Evolutionary conservation across 2,113 vertebrate species (phyloP).

Genomic region (Chloropsis cyanopogon): DNA sequence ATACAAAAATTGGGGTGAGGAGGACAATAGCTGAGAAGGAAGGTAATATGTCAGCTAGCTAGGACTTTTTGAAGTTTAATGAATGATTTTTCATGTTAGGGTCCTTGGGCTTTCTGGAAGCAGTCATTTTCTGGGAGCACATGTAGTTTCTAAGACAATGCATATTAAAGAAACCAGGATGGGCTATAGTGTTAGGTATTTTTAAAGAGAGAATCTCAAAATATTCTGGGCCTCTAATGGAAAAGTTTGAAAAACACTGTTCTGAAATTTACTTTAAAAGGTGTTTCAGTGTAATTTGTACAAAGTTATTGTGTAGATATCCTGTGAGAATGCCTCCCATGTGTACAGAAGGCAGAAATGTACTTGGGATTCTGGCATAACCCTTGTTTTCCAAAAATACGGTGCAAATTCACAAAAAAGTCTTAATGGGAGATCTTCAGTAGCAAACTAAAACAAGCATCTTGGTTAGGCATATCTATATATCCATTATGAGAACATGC

Average conservation of each 20-base stretch:
- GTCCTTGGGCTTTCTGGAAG: background rate
- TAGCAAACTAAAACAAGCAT: background rate
- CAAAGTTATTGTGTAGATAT: background rate
- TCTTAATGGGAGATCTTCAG: background rate
- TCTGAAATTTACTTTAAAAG: background rate
- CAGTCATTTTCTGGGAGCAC: background rate
- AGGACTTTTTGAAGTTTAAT: background rate
- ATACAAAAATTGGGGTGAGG: background rate
- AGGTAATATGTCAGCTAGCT: background rate
- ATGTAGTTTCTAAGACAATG: background rate
- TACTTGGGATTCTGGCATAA: background rate
- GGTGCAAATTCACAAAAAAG: background rate
- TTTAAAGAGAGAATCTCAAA: background rate
- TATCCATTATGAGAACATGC: background rate
- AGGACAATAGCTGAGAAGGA: background rate
- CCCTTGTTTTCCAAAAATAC: background rate
- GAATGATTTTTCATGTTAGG: background rate
- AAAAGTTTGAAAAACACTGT: background rate
- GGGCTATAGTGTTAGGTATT: background rate
- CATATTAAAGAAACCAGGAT: background rate
- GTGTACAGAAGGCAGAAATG: background rate
- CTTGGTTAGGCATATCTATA: background rate
- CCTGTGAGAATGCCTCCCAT: background rate
- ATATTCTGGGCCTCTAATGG: background rate
- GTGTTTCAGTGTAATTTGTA: background rate